These are phyloP conservation scores for Chironomus tepperi DNA, from an alignment of 1,140 invertebrate species.

Conservation along the genomic window DNA sequence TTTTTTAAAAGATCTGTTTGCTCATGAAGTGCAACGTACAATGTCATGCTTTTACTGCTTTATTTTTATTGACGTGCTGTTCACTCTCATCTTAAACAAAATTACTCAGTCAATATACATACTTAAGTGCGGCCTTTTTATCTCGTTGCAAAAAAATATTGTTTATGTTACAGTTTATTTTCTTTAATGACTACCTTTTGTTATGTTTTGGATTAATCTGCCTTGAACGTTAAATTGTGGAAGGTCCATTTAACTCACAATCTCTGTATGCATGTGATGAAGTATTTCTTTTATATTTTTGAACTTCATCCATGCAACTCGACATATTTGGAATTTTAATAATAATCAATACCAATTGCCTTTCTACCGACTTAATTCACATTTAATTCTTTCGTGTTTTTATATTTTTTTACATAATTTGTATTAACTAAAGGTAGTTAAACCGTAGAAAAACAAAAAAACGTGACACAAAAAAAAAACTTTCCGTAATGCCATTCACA, in stretches of 20 bases:
- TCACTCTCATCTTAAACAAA: too few relatives aligned
- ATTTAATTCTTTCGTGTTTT: neutral
- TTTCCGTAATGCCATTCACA: constrained; percentile 16
- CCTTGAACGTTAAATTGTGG: neutral
- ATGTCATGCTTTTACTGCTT: too few relatives aligned
- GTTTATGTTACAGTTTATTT: too few relatives aligned
- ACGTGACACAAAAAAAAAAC: constrained; percentile 7
- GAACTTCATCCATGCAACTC: neutral
- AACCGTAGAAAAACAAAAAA: neutral
- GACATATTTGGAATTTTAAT: constrained; percentile 14
- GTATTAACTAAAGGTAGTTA: neutral
- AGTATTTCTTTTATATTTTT: too few relatives aligned
- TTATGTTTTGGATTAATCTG: neutral
- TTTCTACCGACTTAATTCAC: constrained; percentile 22
- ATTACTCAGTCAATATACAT: too few relatives aligned
- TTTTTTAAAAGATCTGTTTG: too few relatives aligned
- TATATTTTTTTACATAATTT: constrained; percentile 24
- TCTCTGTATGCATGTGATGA: neutral
- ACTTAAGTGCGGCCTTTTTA: too few relatives aligned
- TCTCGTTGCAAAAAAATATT: too few relatives aligned
- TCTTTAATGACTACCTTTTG: too few relatives aligned
- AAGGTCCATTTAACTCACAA: neutral
- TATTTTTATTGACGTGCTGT: too few relatives aligned
- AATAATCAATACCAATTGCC: neutral
- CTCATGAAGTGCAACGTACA: too few relatives aligned